Evolutionary conservation across 2,113 vertebrate species (phyloP).

Genomic region (Apus apus): DNA sequence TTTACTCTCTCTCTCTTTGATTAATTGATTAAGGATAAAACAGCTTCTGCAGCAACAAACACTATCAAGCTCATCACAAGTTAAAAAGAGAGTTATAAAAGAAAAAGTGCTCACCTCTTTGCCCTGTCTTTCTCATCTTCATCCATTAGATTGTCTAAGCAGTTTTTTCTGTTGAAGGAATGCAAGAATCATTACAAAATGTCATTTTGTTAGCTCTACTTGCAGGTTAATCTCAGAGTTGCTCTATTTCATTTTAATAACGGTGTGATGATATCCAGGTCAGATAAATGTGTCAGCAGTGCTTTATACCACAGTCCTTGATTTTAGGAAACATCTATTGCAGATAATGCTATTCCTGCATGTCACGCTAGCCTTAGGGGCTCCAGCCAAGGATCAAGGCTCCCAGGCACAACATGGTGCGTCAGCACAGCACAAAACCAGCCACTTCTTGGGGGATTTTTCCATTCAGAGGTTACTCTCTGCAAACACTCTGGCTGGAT

Average conservation of each 20-base stretch:
- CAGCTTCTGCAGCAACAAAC: conserved; percentile 20
- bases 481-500: not conserved
- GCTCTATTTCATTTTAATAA: conserved; percentile 52
- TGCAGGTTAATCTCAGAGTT: conserved; percentile 59
- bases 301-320: conserved; percentile 14
- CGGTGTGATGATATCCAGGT: conserved; percentile 44
- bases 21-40: conserved; percentile 40
- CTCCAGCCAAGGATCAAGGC: not conserved
- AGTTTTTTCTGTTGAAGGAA: conserved; percentile 77
- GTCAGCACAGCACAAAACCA: not conserved
- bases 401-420: not conserved
- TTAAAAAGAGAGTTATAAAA: not conserved
- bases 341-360: not conserved
- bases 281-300: conserved; percentile 63
- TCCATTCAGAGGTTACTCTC: not conserved
- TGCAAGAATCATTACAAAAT: conserved; percentile 27
- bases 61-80: not conserved
- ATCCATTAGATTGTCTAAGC: conserved; percentile 84
- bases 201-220: conserved; percentile 34
- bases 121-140: conserved; percentile 88
- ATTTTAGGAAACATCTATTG: conserved; percentile 31
- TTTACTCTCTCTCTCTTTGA: conserved; percentile 14
- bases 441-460: not conserved
- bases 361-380: not conserved
- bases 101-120: conserved; percentile 79